phyloP scores from a whole-genome alignment of 2,797 vertebrate genomes.

The Calcarius lapponicus region DNA sequence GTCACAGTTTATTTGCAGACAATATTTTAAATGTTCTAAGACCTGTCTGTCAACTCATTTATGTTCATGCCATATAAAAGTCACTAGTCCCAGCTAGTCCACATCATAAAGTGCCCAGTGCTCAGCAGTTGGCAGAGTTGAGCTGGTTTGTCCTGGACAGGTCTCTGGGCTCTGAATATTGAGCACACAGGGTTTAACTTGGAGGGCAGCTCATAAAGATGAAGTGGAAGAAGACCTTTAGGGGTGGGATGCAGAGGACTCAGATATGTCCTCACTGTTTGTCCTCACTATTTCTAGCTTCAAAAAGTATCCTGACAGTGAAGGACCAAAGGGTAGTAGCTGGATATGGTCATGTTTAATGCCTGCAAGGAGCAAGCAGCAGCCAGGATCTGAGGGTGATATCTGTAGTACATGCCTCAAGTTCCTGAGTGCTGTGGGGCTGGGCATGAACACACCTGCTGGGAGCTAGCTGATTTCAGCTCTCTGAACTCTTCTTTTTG shows the following conservation, averaged over 20 bases:
- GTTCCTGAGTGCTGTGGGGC: neutral
- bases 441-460: neutral
- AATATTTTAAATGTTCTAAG: neutral
- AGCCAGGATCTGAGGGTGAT: neutral
- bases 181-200: neutral
- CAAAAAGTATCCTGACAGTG: neutral
- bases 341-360: neutral
- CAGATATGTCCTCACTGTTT: neutral
- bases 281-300: neutral
- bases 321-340: neutral
- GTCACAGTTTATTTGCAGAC: constrained; percentile 31
- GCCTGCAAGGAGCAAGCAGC: neutral
- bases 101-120: neutral
- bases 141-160: neutral
- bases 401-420: neutral
- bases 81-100: neutral
- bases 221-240: neutral
- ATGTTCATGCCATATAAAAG: neutral
- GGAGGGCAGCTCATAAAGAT: neutral
- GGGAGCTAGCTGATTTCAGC: neutral
- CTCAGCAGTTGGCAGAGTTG: neutral
- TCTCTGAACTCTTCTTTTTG: neutral
- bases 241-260: neutral
- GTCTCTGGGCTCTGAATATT: neutral
- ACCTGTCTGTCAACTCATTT: neutral